phyloP scores from a whole-genome alignment of 2,113 vertebrate genomes.

The Pristiophorus japonicus region DNA sequence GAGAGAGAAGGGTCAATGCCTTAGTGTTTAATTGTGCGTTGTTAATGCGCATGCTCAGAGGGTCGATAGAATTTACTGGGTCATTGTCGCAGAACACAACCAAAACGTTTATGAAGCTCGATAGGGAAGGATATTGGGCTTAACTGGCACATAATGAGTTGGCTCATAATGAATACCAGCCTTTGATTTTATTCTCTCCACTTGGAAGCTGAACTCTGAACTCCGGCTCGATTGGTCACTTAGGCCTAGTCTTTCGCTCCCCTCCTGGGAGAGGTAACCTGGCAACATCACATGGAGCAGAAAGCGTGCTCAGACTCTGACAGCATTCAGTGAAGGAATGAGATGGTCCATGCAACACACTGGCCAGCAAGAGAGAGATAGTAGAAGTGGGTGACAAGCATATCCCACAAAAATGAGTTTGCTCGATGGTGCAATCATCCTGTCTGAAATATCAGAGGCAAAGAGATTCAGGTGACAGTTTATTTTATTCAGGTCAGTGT shows the following conservation, averaged over 20 bases:
- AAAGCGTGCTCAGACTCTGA: conserved; percentile 31
- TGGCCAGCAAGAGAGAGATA: conserved; percentile 20
- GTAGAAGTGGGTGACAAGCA: conserved; percentile 23
- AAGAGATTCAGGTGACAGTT: conserved; percentile 24
- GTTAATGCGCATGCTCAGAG: conserved; percentile 32
- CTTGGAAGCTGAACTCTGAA: conserved; percentile 32
- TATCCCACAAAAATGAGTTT: conserved; percentile 28
- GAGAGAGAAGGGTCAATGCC: conserved; percentile 7
- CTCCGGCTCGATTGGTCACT: conserved; percentile 27
- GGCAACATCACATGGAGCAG: conserved; percentile 33
- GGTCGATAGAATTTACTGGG: conserved; percentile 12
- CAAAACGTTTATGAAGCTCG: conserved; percentile 26
- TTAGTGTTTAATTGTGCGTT: conserved; percentile 12
- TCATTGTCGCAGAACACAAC: conserved; percentile 26
- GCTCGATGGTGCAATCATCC: conserved; percentile 19
- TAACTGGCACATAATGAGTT: conserved; percentile 35
- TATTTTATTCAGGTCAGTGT: conserved; percentile 27
- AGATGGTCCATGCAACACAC: conserved; percentile 20
- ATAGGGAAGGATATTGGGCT: background rate
- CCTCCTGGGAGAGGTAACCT: conserved; percentile 32
- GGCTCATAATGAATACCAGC: conserved; percentile 22
- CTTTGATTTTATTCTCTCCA: conserved; percentile 34
- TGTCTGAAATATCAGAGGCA: background rate
- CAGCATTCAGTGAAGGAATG: conserved; percentile 21
- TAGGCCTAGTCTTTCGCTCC: conserved; percentile 15